Percentiles rank a stretch among this genome's conserved stretches.
Conservation (phyloP, 2,797 vertebrate species). For the Cryptoblepharus egeriae region DNA sequence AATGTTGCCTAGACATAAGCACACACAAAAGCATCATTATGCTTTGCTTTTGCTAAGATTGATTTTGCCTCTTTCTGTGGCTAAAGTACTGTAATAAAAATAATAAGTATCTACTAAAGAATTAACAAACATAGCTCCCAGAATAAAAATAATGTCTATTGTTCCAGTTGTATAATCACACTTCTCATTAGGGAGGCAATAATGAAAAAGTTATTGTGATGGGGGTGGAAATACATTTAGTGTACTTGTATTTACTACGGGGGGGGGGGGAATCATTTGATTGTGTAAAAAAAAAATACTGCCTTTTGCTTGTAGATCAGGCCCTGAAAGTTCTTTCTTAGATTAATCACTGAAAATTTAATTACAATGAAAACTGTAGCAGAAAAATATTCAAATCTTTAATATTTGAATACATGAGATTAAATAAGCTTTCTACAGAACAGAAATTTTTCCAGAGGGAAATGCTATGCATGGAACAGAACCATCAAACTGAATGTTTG, state of each 20-base stretch:
- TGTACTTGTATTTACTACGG: not conserved
- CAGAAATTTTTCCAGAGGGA: not conserved
- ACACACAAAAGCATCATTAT: not conserved
- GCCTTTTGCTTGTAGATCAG: slow-evolving; percentile 4
- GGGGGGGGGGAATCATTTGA: not conserved
- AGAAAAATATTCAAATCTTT: slow-evolving; percentile 19
- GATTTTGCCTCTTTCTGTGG: slow-evolving; percentile 18
- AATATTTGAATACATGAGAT: slow-evolving; percentile 23
- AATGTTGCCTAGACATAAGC: slow-evolving; percentile 13
- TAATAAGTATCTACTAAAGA: slow-evolving; percentile 15
- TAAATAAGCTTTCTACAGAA: slow-evolving; percentile 10
- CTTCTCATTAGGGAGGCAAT: not conserved
- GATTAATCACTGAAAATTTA: slow-evolving; percentile 39
- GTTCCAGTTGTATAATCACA: slow-evolving; percentile 34
- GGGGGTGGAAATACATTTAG: not conserved
- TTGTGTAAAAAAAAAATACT: not conserved
- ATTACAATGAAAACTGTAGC: not conserved
- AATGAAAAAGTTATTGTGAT: slow-evolving; percentile 10
- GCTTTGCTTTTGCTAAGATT: not conserved
- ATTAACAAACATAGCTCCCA: slow-evolving; percentile 10
- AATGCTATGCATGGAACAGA: not conserved
- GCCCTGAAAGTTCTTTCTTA: slow-evolving; percentile 9
- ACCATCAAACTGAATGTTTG: not conserved
- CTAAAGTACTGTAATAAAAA: slow-evolving; percentile 16
- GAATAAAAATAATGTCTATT: not conserved